Evolutionary conservation across 2,797 vertebrate species (phyloP), one percentile per base, ranked within the genome.

Genomic region (Dendrocincla fuliginosa): DNA sequence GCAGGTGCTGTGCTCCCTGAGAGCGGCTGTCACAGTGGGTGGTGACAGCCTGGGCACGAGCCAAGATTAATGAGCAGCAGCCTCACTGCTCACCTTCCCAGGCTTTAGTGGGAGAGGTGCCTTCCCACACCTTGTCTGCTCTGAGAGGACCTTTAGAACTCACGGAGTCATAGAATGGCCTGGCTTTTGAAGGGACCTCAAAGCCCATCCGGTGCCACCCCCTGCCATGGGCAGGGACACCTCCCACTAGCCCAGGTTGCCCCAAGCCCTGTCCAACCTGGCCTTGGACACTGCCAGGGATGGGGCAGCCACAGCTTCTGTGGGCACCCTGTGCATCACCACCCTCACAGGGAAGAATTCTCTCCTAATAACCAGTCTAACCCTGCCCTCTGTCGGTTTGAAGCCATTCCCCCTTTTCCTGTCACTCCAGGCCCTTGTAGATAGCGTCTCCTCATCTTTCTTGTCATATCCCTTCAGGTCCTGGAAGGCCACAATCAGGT

Each of bases 41-140:
- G 6, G 39, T 61, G 52, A 25, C 13, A 8, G 44, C 37, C 61
- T 47, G 55, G 60, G 27, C 55, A 59, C 17, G 0, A 0, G 41
- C 64, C 46, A 25, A 28, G 89, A 77, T 83, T 47, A 53, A 67
- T 46, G 90, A 90, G 42, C 71, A 52, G 22, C 61, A 59, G 57
- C 30, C 77, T 87, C 81, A 28, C 22, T 3, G 0, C 42, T 37
- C 57, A 42, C 67, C 92, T 95, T 89, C 47, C n/a, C n/a, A 27
- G 56, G 17, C 33, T 63, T 50, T 4, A 8, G 9, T 6, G 50
- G 57, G 42, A 61, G 33, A 60, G 44, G 7, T 87, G 75, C 47
- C 57, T 57, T 69, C 44, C 52, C 25, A 25, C 20, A 10, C 33
- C 67, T 24, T 8, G 1, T n/a, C 27, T 23, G 16, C 33, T 47